These are phyloP conservation scores for Thecocarcelia acutangulata DNA, from an alignment of 2,888 invertebrate genomes.

Conservation along the genomic window DNA sequence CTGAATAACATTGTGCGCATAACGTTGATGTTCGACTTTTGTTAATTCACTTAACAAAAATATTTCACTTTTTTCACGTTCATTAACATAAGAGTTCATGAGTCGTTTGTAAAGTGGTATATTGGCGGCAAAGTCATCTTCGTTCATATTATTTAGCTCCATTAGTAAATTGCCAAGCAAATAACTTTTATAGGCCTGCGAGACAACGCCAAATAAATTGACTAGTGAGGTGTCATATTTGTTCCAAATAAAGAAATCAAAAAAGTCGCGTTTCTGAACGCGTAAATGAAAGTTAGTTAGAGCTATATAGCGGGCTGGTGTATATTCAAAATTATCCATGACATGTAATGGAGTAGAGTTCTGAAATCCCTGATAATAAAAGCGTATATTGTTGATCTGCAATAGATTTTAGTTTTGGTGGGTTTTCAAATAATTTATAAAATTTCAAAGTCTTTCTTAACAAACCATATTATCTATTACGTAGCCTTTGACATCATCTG, in stretches of 20 bases:
- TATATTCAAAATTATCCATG: slow-evolving; percentile 69
- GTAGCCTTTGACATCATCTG: slow-evolving; percentile 76
- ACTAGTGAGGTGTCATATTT: slow-evolving; percentile 71
- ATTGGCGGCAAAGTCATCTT: slow-evolving; percentile 74
- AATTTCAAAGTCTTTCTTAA: slow-evolving; percentile 32
- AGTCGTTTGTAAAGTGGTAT: slow-evolving; percentile 73
- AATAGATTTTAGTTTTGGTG: not conserved
- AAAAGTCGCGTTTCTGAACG: slow-evolving; percentile 74
- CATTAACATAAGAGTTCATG: slow-evolving; percentile 75
- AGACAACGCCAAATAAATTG: slow-evolving; percentile 75
- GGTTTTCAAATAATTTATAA: not conserved
- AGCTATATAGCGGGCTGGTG: slow-evolving; percentile 77
- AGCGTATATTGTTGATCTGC: slow-evolving; percentile 78
- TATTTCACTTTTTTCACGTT: slow-evolving; percentile 76
- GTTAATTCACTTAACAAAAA: slow-evolving; percentile 75
- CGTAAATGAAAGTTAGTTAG: slow-evolving; percentile 74
- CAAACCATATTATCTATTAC: slow-evolving; percentile 77
- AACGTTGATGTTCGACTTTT: slow-evolving; percentile 73
- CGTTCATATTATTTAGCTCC: slow-evolving; percentile 76
- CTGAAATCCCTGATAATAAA: slow-evolving; percentile 75
- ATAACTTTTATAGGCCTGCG: slow-evolving; percentile 77
- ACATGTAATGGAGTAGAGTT: slow-evolving; percentile 38
- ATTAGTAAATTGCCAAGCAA: slow-evolving; percentile 76
- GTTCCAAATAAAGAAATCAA: slow-evolving; percentile 75
- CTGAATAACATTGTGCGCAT: slow-evolving; percentile 73